phyloP scores from a whole-genome alignment of 1,140 invertebrate species.

The Aphelenchoides fujianensis region DNA sequence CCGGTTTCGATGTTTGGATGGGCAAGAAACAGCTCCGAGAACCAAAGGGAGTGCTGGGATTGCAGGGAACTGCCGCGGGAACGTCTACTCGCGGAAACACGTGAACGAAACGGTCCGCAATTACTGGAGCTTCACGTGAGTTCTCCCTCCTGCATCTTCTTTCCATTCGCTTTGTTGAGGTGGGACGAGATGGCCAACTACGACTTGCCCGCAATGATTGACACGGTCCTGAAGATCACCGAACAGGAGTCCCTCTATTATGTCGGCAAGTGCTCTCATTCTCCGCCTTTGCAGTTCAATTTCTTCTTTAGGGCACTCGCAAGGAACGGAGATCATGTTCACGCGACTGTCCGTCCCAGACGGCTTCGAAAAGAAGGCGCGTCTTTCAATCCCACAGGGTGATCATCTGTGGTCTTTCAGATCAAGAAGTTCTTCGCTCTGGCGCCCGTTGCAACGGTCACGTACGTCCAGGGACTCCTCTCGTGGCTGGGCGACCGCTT shows the following conservation, averaged over 20 bases:
- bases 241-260: slow-evolving; percentile 62
- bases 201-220: slow-evolving; percentile 72
- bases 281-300: too few species aligned
- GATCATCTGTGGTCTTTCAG: slow-evolving; percentile 33
- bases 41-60: too few species aligned
- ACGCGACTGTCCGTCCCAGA: slow-evolving; percentile 55
- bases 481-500: slow-evolving; percentile 43
- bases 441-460: slow-evolving; percentile 52
- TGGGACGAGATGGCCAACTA: slow-evolving; percentile 76
- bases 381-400: too few species aligned
- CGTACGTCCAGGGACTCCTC: slow-evolving; percentile 47
- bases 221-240: slow-evolving; percentile 68
- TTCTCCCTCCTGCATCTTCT: too few species aligned
- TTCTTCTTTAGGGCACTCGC: too few species aligned
- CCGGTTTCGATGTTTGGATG: slow-evolving; percentile 76
- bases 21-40: too few species aligned
- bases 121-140: slow-evolving; percentile 64
- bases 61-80: slow-evolving; percentile 71
- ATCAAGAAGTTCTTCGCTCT: slow-evolving; percentile 57
- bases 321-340: slow-evolving; percentile 66
- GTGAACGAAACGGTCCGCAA: slow-evolving; percentile 41
- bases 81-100: slow-evolving; percentile 68
- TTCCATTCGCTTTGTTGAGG: slow-evolving; percentile 65
- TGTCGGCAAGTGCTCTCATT: too few species aligned
- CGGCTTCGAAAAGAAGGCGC: slow-evolving; percentile 42